Percentiles rank a stretch among this genome's conserved stretches.
Conservation (phyloP, 1,140 invertebrate genomes). For the Habropoda laboriosa region DNA sequence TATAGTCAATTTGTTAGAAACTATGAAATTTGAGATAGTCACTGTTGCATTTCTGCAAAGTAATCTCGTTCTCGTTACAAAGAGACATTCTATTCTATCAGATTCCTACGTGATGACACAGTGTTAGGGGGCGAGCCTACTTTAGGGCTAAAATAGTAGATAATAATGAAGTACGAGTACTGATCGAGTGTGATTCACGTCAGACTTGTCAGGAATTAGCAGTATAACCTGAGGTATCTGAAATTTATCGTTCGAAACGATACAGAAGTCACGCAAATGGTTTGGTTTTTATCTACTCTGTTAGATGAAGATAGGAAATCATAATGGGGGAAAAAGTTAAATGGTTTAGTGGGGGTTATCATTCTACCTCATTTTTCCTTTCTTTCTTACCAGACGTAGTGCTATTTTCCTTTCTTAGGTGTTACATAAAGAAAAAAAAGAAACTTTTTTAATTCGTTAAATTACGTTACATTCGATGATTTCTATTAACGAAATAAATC, state of each 20-base stretch:
- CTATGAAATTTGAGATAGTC: background rate
- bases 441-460: too few relatives aligned
- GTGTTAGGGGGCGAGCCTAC: background rate
- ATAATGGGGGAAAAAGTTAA: slow-evolving; percentile 6
- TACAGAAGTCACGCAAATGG: slow-evolving; percentile 1
- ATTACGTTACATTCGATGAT: too few relatives aligned
- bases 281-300: slow-evolving; percentile 4
- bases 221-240: background rate
- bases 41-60: background rate
- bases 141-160: background rate
- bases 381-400: background rate
- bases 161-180: slow-evolving; percentile 5
- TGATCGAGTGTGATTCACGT: background rate
- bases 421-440: too few relatives aligned
- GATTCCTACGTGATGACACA: background rate
- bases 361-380: background rate
- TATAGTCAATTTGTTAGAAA: background rate
- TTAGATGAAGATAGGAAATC: slow-evolving; percentile 11
- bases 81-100: background rate
- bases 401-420: background rate
- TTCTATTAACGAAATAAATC: too few relatives aligned
- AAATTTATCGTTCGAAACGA: slow-evolving; percentile 22
- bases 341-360: background rate
- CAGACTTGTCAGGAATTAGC: slow-evolving; percentile 1
- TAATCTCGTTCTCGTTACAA: background rate